A percentile compares a stretch with the other conserved stretches of the same genome.
Evolutionary conservation across 2,797 vertebrate genomes (phyloP).

Genomic region (Acipenser oxyrinchus): DNA sequence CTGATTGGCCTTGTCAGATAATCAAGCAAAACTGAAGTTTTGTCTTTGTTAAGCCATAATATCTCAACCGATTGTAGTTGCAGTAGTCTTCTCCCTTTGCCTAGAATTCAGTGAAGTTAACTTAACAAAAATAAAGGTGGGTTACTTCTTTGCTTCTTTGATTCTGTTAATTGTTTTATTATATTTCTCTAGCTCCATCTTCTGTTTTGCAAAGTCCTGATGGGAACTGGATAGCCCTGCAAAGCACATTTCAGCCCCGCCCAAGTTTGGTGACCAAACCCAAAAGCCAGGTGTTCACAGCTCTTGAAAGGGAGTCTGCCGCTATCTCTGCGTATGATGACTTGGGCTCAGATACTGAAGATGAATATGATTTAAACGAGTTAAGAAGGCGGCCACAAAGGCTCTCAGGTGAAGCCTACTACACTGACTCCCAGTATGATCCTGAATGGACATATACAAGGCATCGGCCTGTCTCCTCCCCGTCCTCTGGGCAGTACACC

Average conservation of each 20-base stretch:
- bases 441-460: conserved; percentile 63
- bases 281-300: conserved; percentile 74
- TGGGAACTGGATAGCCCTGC: conserved; percentile 91
- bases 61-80: too few relatives aligned
- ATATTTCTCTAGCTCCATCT: conserved; percentile 39
- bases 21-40: too few relatives aligned
- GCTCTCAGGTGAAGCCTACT: conserved; percentile 62
- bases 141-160: too few relatives aligned
- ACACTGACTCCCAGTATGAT: conserved; percentile 60
- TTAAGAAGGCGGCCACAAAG: conserved; percentile 33
- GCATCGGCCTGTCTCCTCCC: conserved; percentile 64
- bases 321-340: conserved; percentile 78
- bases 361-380: conserved; percentile 48
- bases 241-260: conserved; percentile 61
- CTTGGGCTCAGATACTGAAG: conserved; percentile 76
- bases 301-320: conserved; percentile 74
- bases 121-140: too few relatives aligned
- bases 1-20: too few relatives aligned
- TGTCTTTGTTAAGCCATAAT: too few relatives aligned
- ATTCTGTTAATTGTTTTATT: too few relatives aligned
- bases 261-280: conserved; percentile 73
- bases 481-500: conserved; percentile 70
- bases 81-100: too few relatives aligned
- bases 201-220: conserved; percentile 80
- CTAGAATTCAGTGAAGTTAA: too few relatives aligned